A percentile compares a stretch with the other conserved stretches of the same genome.
phyloP scores from a whole-genome alignment of 2,113 vertebrate genomes.

The Onychorhynchus coronatus region DNA sequence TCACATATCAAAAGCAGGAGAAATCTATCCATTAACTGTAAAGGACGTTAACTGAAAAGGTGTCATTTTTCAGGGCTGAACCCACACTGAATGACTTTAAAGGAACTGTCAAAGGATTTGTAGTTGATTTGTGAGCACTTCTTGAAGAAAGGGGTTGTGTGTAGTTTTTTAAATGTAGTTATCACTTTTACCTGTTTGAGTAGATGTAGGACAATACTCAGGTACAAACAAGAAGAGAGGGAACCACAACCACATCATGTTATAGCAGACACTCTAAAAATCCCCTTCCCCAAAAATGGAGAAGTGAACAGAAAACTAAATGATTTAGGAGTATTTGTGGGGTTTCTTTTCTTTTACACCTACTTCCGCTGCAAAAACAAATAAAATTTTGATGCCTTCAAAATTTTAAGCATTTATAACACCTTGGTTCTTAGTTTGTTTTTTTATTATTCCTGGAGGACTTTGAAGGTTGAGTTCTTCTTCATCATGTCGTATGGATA shows the following conservation, averaged over 20 bases:
- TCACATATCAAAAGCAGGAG: background rate
- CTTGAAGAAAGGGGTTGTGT: background rate
- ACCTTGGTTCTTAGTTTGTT: background rate
- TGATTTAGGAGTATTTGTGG: background rate
- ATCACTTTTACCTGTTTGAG: background rate
- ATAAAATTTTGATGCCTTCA: background rate
- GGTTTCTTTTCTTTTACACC: background rate
- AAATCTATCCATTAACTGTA: background rate
- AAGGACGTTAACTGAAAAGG: background rate
- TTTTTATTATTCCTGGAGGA: background rate
- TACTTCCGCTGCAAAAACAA: background rate
- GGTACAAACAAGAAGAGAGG: background rate
- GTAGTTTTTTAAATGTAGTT: background rate
- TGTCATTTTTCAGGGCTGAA: background rate
- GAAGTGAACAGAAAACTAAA: background rate
- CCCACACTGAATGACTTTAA: background rate
- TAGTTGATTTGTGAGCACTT: background rate
- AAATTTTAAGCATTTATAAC: background rate
- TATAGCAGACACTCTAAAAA: background rate
- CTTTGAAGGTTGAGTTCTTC: background rate
- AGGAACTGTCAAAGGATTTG: background rate
- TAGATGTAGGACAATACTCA: background rate
- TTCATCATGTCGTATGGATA: accelerated
- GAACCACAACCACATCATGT: background rate
- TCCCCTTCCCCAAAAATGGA: background rate